A percentile compares a stretch with the other conserved stretches of the same genome.
Conservation (phyloP, 2,113 vertebrate genomes). For the Bungarus multicinctus region DNA sequence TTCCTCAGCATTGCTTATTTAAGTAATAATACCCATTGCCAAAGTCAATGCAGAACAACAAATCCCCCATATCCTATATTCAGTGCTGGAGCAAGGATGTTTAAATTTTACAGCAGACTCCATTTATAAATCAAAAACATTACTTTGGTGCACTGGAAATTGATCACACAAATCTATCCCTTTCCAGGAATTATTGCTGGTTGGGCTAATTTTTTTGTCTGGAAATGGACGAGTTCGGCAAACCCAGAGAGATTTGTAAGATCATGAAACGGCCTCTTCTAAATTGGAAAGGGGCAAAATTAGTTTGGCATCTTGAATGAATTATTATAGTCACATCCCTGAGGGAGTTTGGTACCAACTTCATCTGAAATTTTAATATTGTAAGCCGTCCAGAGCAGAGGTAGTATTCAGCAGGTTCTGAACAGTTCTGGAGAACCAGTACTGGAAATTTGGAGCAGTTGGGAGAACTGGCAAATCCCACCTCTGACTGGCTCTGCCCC, state of each 20-base stretch:
- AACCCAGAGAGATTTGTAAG: background rate
- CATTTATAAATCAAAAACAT: conserved; percentile 11
- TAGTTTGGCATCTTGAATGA: background rate
- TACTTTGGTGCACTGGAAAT: background rate
- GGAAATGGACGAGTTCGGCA: background rate
- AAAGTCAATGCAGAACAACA: conserved; percentile 5
- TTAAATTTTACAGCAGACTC: conserved; percentile 16
- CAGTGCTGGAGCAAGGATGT: background rate
- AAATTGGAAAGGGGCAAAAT: background rate
- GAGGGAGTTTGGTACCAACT: background rate
- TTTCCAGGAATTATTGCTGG: background rate
- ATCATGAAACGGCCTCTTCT: background rate
- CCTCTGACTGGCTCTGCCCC: too few species aligned
- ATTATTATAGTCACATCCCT: background rate
- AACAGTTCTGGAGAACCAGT: too few species aligned
- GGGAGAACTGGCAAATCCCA: too few species aligned
- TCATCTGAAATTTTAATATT: background rate
- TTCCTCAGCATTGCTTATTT: conserved; percentile 5
- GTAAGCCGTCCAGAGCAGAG: too few species aligned
- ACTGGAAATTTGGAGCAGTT: too few species aligned
- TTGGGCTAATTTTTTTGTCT: background rate
- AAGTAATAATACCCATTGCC: conserved; percentile 1
- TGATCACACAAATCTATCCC: background rate
- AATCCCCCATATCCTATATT: background rate
- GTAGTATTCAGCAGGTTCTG: too few species aligned